Percentiles rank a stretch among this genome's conserved stretches.
Conservation (phyloP, 2,797 vertebrate species). For the Pachyuromys duprasi region DNA sequence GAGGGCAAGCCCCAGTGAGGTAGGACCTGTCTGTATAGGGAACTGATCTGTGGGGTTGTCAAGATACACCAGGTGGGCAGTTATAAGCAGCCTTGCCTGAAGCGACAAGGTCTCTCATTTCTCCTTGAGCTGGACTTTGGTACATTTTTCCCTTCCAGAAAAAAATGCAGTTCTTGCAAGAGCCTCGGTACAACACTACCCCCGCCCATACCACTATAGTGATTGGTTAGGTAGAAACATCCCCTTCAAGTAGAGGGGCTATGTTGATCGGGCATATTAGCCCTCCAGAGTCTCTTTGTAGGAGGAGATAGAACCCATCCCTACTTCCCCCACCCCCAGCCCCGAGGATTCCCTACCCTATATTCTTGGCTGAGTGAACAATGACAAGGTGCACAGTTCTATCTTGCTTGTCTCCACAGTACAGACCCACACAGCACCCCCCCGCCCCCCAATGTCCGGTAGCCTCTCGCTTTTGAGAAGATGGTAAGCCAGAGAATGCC, state of each 20-base stretch:
- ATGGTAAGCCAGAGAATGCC: too few relatives aligned
- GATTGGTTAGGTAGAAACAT: neutral
- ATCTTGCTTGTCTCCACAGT: neutral
- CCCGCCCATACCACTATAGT: neutral
- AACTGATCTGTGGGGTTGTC: neutral
- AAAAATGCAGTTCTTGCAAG: neutral
- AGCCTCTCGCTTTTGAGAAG: neutral
- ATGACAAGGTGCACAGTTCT: neutral
- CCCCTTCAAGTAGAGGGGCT: neutral
- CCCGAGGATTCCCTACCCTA: neutral
- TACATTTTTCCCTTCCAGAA: constrained; percentile 4
- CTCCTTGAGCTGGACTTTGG: neutral
- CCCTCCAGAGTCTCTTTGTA: neutral
- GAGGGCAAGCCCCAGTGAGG: neutral
- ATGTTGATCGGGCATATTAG: neutral
- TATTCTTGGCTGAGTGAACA: neutral
- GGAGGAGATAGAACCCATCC: neutral
- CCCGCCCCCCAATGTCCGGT: fast-evolving
- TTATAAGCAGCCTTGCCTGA: neutral
- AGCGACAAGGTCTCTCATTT: neutral
- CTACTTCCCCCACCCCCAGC: too few relatives aligned
- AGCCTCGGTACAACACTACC: neutral
- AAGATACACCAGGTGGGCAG: neutral
- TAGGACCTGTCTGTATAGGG: neutral
- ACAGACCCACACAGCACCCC: neutral